Base-by-base conservation (phyloP, 2,888 invertebrate species). In the Hypomecis punctinalis region DNA sequence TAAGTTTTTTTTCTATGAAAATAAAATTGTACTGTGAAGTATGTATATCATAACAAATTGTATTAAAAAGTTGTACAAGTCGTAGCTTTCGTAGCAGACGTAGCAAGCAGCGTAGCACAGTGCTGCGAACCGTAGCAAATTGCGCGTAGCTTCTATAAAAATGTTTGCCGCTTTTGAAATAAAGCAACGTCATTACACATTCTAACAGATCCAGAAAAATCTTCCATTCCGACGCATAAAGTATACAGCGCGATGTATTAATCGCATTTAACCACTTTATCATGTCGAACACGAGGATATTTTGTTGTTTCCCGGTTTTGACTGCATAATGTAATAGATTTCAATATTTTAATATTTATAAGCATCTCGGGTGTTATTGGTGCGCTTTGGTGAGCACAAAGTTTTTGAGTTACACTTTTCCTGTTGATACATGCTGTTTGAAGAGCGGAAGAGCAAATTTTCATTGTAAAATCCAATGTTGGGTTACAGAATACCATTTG, bases 281-380 rank as follows among this genome's bases (percentile, higher is more conserved):
- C 83, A 80, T 80, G 78, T 78, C 73, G 43, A 72, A 78, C 78
- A 77, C 70, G 73, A 75, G 76, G 80, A 80, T 84, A 83, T 83
- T 86, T 84, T 86, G 84, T 86, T 85, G 83, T 84, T 82, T 39
- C 73, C 79, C 80, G 78, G 78, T 79, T 85, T 84, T 81, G 84
- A 81, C 84, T 88, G 86, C 83, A 85, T 89, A 87, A 87, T 87
- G 80, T 77, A 80, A 74, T 75, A 71, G 73, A 88, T 88, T 88
- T 85, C 83, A 89, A 88, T 88, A 86, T 84, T 80, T 89, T 85
- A 88, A 88, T 88, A 87, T 89, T 87, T 87, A 89, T 88, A 85
- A 64, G 63, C 45, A 78, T 81, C 82, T 81, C 81, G 43, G 54
- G 48, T 55, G 82, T 83, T 85, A 83, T 63, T 55, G 56, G 59